Evolutionary conservation across 2,888 invertebrate genomes (phyloP).

Genomic region (Coelopa pilipes): DNA sequence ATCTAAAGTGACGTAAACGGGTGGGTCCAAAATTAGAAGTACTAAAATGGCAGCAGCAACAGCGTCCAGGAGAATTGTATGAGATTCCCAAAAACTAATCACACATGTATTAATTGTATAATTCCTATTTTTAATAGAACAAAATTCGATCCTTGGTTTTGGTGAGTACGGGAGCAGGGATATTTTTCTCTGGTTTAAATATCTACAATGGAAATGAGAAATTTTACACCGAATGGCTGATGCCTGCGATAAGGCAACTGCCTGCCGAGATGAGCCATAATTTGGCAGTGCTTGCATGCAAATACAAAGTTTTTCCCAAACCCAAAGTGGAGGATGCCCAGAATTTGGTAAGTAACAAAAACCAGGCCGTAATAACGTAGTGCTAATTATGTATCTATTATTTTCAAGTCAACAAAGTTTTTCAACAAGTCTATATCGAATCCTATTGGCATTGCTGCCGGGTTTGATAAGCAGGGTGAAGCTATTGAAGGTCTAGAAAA

Average conservation of each 20-base stretch:
- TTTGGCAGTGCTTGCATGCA: slow-evolving; percentile 79
- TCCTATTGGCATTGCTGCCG: slow-evolving; percentile 98
- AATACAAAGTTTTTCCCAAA: slow-evolving; percentile 78
- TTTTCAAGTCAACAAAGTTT: slow-evolving; percentile 79
- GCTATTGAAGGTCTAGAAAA: slow-evolving; percentile 83
- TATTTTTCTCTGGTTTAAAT: slow-evolving; percentile 48
- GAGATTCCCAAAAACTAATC: too few species aligned
- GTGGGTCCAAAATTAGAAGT: neutral
- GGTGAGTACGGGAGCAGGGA: slow-evolving; percentile 48
- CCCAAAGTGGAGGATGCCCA: slow-evolving; percentile 57
- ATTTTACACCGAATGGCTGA: slow-evolving; percentile 49
- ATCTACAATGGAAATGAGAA: slow-evolving; percentile 48
- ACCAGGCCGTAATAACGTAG: too few species aligned
- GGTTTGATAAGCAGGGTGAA: slow-evolving; percentile 98
- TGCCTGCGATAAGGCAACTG: slow-evolving; percentile 66
- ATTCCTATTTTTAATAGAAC: slow-evolving; percentile 40
- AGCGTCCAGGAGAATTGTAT: too few species aligned
- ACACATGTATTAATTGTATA: neutral
- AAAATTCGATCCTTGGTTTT: slow-evolving; percentile 47
- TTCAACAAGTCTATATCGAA: slow-evolving; percentile 81
- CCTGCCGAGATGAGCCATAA: slow-evolving; percentile 88
- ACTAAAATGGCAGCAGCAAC: neutral
- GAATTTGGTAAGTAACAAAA: slow-evolving; percentile 48
- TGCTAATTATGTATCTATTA: neutral
- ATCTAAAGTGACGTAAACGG: too few species aligned